phyloP scores from a whole-genome alignment of 2,888 invertebrate genomes.

The Phania funesta region DNA sequence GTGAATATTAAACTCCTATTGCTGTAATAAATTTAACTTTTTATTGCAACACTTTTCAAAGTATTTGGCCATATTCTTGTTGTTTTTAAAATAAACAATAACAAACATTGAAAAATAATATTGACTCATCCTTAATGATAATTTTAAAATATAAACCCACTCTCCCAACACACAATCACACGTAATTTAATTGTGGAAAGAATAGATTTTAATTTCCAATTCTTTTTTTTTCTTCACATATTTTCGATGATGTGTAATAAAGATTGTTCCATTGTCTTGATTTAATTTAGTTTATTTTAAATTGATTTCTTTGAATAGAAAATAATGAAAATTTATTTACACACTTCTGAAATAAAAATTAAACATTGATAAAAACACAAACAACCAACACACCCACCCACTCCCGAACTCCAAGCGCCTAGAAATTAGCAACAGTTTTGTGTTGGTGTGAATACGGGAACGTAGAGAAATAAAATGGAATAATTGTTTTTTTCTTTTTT shows the following conservation, averaged over 20 bases:
- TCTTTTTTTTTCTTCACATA: constrained; percentile 8
- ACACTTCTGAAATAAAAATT: constrained; percentile 8
- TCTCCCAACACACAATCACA: neutral
- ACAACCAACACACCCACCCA: too few species aligned
- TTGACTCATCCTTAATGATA: constrained; percentile 56
- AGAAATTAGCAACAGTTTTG: constrained; percentile 39
- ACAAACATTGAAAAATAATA: constrained; percentile 16
- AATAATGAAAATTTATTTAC: constrained; percentile 60
- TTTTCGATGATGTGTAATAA: constrained; percentile 31
- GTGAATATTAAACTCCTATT: too few species aligned
- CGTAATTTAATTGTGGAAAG: neutral
- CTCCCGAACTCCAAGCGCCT: constrained; percentile 13
- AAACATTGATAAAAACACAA: neutral
- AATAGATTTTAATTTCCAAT: constrained; percentile 4
- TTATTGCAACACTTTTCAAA: too few species aligned
- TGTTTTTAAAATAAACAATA: constrained; percentile 42
- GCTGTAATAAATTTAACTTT: too few species aligned
- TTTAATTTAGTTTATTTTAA: constrained; percentile 2
- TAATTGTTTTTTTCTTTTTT: constrained; percentile 17
- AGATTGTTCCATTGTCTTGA: constrained; percentile 7
- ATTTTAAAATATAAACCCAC: constrained; percentile 10
- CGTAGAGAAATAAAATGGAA: neutral
- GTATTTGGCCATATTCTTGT: too few species aligned
- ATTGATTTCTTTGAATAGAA: constrained; percentile 43
- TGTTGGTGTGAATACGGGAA: neutral